These are phyloP conservation scores for Carassius gibelio DNA, from an alignment of 2,113 vertebrate species.

Conservation along the genomic window DNA sequence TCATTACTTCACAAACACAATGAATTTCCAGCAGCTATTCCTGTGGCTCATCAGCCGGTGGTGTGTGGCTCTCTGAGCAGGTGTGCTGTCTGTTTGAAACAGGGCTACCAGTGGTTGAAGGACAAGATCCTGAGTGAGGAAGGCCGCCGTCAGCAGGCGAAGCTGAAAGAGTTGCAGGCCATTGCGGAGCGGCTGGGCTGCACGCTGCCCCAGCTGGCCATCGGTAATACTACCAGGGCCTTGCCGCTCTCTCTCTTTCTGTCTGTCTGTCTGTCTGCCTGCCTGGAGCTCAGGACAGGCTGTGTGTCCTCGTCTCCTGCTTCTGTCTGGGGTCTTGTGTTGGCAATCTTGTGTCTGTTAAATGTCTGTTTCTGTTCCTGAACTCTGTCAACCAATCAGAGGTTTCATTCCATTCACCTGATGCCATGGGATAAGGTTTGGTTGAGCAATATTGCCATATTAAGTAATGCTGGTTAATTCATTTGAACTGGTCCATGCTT, in stretches of 20 bases:
- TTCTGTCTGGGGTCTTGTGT: constrained; percentile 11
- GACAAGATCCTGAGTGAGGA: constrained; percentile 90
- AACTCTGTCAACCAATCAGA: not conserved
- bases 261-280: constrained; percentile 66
- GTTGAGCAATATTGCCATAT: not conserved
- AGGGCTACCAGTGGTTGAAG: constrained; percentile 89
- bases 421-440: not conserved
- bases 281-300: constrained; percentile 58
- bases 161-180: constrained; percentile 88
- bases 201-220: constrained; percentile 86
- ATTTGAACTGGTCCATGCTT: no score
- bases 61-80: constrained; percentile 44
- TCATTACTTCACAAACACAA: constrained; percentile 28
- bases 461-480: not conserved
- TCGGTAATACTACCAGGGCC: constrained; percentile 71
- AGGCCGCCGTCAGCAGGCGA: constrained; percentile 86
- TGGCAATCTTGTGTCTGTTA: not conserved
- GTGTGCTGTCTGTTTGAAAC: constrained; percentile 58
- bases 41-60: not conserved
- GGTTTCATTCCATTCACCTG: not conserved
- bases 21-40: not conserved
- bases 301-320: constrained; percentile 1
- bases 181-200: constrained; percentile 85
- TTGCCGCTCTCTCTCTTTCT: constrained; percentile 65
- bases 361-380: not conserved